These are phyloP conservation scores for Microtus californicus DNA, from an alignment of 2,797 vertebrate species.

Conservation along the genomic window DNA sequence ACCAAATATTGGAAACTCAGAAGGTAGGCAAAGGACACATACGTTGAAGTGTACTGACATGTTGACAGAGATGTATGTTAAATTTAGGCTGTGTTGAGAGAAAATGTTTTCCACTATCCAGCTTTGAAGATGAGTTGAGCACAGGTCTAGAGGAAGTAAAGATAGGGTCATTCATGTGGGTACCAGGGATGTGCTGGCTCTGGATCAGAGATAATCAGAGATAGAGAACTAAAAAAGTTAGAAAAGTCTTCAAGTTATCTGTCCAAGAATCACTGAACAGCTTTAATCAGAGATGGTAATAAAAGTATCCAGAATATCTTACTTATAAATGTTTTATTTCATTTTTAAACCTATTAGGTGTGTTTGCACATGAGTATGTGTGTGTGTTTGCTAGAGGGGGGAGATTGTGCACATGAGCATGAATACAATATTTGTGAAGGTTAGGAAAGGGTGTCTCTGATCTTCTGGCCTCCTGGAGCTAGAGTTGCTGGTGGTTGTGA, in stretches of 20 bases:
- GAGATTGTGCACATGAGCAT: neutral
- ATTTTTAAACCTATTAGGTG: too few species aligned
- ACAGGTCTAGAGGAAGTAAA: neutral
- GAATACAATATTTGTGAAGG: neutral
- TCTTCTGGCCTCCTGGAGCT: neutral
- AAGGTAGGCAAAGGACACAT: neutral
- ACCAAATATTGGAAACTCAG: neutral
- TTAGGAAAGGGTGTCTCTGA: neutral
- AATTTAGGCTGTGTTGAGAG: neutral
- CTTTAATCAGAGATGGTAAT: neutral
- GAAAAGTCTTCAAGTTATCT: neutral
- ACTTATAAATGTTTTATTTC: neutral
- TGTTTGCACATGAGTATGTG: too few species aligned
- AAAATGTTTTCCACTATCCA: neutral
- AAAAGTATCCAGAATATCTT: neutral
- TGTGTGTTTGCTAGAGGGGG: neutral
- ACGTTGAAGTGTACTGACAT: neutral
- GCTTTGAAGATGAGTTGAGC: neutral
- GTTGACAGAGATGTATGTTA: neutral
- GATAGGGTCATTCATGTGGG: fast-evolving
- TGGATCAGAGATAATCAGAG: neutral
- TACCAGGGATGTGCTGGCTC: neutral
- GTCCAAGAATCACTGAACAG: neutral
- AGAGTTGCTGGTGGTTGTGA: neutral
- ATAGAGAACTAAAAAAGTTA: neutral